Base-by-base conservation (phyloP, 2,888 invertebrate species). In the Eremobia ochroleuca region DNA sequence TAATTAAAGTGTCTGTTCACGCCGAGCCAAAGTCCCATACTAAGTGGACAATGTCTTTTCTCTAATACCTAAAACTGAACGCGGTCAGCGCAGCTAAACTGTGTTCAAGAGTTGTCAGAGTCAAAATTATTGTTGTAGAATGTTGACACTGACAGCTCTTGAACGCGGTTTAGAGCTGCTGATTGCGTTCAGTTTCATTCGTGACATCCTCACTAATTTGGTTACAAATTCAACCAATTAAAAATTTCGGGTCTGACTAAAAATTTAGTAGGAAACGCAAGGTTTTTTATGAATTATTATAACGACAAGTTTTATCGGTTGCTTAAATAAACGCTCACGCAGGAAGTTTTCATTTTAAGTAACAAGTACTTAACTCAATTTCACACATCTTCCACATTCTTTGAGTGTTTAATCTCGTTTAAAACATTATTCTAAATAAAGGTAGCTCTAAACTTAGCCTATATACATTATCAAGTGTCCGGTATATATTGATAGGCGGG, bases 381-480 rank as follows among this genome's bases (percentile, higher is more conserved):
- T 65, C 25, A 49, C 28, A 25, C 21, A 55, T 1, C 4, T 66
- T 75, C 58, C 67, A 25, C 49, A 46, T 34, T 76, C 69, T 74
- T 75, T 70, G 21, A 58, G 58, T 73, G 40, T 69, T 34, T 79
- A 82, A 76, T 79, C 78, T 79, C 46, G 68, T 83, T 83, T 68
- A 34, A 71, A 52, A 77, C 40, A 68, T 61, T 25, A 70, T 79
- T 81, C 66, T 77, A 67, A 80, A 83, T 72, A 81, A 79, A 77
- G 73, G 31, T 61, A 55, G 61, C 31, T 72, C 70, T 86, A 73
- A 84, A 83, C 74, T 85, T 78, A 80, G 77, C 58, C 46, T 28
- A 21, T 34, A 8, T 34, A 66, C 18, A 59, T 58, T 34, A 66
- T 13, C 21, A 31, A 43, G 8, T 8, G 21, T n/a, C 58, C 59